These are phyloP conservation scores for Patella caerulea DNA, from an alignment of 2,888 invertebrate genomes.

Conservation along the genomic window DNA sequence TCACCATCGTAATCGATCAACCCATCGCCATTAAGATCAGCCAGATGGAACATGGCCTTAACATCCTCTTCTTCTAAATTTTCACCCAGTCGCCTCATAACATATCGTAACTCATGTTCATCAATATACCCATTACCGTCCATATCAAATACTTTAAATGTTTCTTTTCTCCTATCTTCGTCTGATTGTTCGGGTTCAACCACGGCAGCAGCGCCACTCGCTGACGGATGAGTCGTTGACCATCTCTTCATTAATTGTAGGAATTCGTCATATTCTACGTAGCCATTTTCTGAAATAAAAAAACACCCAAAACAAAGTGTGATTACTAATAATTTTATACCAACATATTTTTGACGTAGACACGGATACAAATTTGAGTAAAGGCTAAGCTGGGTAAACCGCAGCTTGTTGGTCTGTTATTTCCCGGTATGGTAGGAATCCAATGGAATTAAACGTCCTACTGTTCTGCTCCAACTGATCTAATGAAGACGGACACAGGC, in stretches of 20 bases:
- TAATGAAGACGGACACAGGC: too few relatives aligned
- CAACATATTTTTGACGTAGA: too few relatives aligned
- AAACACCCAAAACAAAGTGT: not conserved
- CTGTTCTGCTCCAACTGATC: too few relatives aligned
- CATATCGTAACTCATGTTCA: conserved; percentile 64
- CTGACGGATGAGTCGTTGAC: conserved; percentile 40
- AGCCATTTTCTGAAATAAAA: conserved; percentile 59
- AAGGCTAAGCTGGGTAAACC: too few relatives aligned
- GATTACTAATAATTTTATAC: not conserved
- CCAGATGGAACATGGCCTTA: conserved; percentile 67
- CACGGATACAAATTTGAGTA: too few relatives aligned
- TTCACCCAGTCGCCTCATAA: conserved; percentile 68
- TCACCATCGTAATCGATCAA: conserved; percentile 69
- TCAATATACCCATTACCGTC: conserved; percentile 65
- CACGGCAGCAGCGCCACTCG: not conserved
- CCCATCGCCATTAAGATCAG: conserved; percentile 68
- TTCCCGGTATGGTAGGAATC: not conserved
- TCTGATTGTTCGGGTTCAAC: not conserved
- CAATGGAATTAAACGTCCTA: too few relatives aligned
- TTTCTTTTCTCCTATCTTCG: not conserved
- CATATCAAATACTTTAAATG: conserved; percentile 55
- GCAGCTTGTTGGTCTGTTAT: not conserved
- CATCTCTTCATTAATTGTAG: conserved; percentile 63
- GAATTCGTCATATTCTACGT: conserved; percentile 67
- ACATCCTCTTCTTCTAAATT: conserved; percentile 66